Conservation (phyloP, 2,888 invertebrate genomes). For the Rhimphoctona megacephalus region DNA sequence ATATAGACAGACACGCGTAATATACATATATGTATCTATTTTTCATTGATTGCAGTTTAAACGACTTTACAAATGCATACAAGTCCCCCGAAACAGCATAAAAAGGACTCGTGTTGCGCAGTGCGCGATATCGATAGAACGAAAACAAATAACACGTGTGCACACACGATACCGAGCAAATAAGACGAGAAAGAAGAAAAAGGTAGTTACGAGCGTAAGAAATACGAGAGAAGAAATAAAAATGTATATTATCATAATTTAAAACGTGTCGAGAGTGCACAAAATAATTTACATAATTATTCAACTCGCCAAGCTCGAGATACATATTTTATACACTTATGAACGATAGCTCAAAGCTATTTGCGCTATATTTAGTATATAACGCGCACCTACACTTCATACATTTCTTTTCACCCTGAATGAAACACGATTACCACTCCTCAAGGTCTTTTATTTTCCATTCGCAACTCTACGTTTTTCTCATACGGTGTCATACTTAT, state of each 20-base stretch:
- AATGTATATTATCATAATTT: conserved; percentile 24
- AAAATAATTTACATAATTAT: conserved; percentile 57
- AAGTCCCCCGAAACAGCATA: conserved; percentile 6
- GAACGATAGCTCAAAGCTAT: conserved; percentile 29
- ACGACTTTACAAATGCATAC: background rate
- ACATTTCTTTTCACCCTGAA: conserved; percentile 25
- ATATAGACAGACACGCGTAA: background rate
- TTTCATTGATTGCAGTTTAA: conserved; percentile 47
- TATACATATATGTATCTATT: conserved; percentile 14
- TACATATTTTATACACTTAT: conserved; percentile 27
- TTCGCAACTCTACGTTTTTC: background rate
- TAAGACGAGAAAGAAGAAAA: background rate
- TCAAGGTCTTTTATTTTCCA: conserved; percentile 13
- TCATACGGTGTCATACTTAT: background rate
- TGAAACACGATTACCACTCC: conserved; percentile 34
- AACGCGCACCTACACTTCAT: background rate
- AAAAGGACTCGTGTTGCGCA: conserved; percentile 31
- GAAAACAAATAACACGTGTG: conserved; percentile 52
- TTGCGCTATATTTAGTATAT: conserved; percentile 22
- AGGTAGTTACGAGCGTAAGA: background rate
- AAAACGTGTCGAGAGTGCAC: conserved; percentile 29
- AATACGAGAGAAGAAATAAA: conserved; percentile 12
- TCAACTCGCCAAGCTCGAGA: conserved; percentile 33
- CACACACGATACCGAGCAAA: conserved; percentile 14
- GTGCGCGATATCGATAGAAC: conserved; percentile 42